Base-by-base conservation (phyloP, 2,888 invertebrate genomes). In the Junonia oenone region DNA sequence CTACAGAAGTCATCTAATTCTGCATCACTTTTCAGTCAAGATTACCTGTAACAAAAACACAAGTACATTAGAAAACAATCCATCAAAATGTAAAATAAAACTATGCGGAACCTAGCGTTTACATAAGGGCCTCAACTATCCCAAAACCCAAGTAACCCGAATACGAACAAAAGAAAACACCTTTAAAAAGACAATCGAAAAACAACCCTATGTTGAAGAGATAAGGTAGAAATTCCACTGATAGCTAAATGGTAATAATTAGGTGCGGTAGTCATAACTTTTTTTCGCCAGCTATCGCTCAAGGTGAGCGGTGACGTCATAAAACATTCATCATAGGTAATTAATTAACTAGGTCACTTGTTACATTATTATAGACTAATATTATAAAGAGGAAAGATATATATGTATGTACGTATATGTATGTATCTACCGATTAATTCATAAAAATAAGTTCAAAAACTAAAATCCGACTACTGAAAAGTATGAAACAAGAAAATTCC, bases 221-320 rank as follows among this genome's bases (percentile, higher is more conserved):
- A 14, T 54, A 33, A 38, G 22, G 40, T 33, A 31, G n/a, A 54
- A 43, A 47, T 33, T 48, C 11, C 47, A 40, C 14, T 40, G 31
- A 27, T 13, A 8, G 3, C 46, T 22, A 46, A 27, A 45, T 29
- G 0, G n/a, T 11, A 33, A 38, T 47, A 54, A 54, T 47, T 54
- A 48, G 47, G 38, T 54, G 47, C 33, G 47, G 47, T 22, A 54
- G 46, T 53, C 56, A 53, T 63, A 61, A 65, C 53, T 62, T 62
- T 59, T 62, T 59, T 59, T 47, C 55, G 43, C 37, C 51, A 55
- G 62, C 63, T 62, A 61, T 55, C 55, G 55, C 59, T 58, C 65
- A 65, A 65, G 65, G 65, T 55, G 55, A 58, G 31, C 37, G 26
- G 37, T 59, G 62, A 63, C 63, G 59, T 65, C 61, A 65, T 43